Base-by-base conservation (phyloP, 2,113 vertebrate species). In the Archilochus colubris region DNA sequence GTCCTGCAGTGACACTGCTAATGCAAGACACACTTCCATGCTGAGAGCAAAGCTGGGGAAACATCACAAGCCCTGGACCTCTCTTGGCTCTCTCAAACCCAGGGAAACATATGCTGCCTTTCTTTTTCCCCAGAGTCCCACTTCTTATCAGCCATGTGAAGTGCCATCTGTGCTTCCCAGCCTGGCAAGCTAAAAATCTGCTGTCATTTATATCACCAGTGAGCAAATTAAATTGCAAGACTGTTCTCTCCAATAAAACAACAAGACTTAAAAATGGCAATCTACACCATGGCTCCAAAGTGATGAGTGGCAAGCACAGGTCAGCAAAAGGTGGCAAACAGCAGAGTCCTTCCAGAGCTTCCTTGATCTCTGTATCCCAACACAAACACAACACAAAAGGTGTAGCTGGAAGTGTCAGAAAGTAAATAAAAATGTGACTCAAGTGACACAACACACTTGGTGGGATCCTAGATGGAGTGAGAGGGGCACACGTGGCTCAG, bases 81-180 rank as follows among this genome's bases (percentile, higher is more conserved):
- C 59, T 85, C 66, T 72, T 63, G 61, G 70, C n/a, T 82, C 74
- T 64, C 93, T 84, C 62, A 82, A 94, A 96, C 25, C 31, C 78
- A 93, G 82, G 67, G 72, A 89, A 95, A 88, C 87, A 83, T 81
- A 93, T 77, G 74, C 27, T 67, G 84, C 11, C 21, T 22, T 91
- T 86, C 75, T 73, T 85, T 77, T 77, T 93, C 95, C 90, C 82
- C 72, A 76, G 88, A 94, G 92, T 66, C 79, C 90, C 50, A 80
- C 75, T 95, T 87, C 80, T 93, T 57, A 62, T 89, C 82, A 91
- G 88, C 78, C 90, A 64, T 46, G 82, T 73, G 79, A 96, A 94
- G 70, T 80, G 54, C 96, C 95, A 96, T 95, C 95, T 96, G 93
- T 85, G 93, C 85, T 62, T 82, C 67, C 30, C 85, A 93, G 75